phyloP scores from a whole-genome alignment of 2,113 vertebrate species.

The Ploceus nigricollis region DNA sequence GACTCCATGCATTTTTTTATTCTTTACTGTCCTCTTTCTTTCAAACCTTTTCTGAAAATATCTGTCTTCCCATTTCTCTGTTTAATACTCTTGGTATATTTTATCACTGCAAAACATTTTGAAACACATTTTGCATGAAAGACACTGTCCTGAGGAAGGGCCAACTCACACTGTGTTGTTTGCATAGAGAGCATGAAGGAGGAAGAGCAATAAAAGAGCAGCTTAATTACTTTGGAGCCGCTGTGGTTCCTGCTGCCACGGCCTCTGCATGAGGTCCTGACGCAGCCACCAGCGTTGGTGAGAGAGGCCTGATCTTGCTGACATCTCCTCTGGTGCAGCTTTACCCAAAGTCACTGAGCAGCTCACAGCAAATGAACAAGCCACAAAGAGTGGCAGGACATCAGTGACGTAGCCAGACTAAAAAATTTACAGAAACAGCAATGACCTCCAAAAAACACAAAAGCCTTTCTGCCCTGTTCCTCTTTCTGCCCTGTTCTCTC shows the following conservation, averaged over 20 bases:
- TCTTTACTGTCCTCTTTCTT: not conserved
- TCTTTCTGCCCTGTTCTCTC: not conserved
- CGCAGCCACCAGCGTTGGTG: not conserved
- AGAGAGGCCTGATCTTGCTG: not conserved
- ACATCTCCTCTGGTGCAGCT: conserved; percentile 25
- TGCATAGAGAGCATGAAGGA: not conserved
- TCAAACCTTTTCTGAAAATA: not conserved
- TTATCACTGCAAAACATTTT: not conserved
- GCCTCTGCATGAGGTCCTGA: conserved; percentile 10
- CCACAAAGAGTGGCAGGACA: not conserved
- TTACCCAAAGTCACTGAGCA: not conserved
- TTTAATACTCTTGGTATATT: not conserved
- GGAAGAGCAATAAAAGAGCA: not conserved
- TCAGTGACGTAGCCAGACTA: not conserved
- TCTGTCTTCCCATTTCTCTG: not conserved
- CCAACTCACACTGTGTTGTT: not conserved
- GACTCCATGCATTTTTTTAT: not conserved
- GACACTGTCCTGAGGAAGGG: not conserved
- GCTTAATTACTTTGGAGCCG: conserved; percentile 7
- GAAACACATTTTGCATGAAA: not conserved
- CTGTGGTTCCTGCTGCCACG: not conserved
- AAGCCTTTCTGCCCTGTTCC: not conserved
- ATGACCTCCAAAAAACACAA: not conserved
- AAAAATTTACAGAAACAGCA: not conserved
- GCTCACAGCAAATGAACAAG: not conserved